Base-by-base conservation (phyloP, 2,797 vertebrate species). In the Catostomus latipinnis region DNA sequence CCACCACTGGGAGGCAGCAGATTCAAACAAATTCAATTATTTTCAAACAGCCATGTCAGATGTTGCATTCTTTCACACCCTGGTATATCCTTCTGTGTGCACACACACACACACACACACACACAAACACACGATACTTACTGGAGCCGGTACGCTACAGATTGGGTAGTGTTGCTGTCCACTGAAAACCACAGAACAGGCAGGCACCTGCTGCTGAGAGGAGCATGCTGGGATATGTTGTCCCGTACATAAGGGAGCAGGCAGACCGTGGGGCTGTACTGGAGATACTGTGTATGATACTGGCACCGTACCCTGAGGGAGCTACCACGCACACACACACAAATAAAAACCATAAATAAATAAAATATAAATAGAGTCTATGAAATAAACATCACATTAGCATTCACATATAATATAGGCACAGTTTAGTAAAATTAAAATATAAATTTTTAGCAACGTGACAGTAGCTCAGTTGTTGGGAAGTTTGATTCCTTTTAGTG, bases 111-210 rank as follows among this genome's bases (percentile, higher is more conserved):
- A 22, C 22, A 22, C 22, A 22, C 22, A 22, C 34, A 0, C 34
- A 4, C 3, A 4, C 34, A 2, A 3, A 34, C 34, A 34, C 34
- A 34, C 22, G 56, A 48, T 16, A 83, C 78, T 14, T 43, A 86
- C 82, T 46, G 83, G 83, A 76, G 93, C 93, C 79, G 93, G 92
- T 86, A 95, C 94, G 85, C 92, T 93, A 89, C 97, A 98, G 87
- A 99, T 95, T 71, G 97, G 93, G 83, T 94, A 97, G 89, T 97
- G 96, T 87, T 97, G 97, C 86, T 99, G 97, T 83, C 96, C 96
- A 84, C 97, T 98, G 92, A 99, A 98, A 86, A 99, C 97, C 87
- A 98, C 95, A 13, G 96, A 98, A 91, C 97, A 98, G 57, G 96
- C 92, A 1, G 97, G 96, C 79, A 98, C 96, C 85, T 97, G 97